A percentile compares a stretch with the other conserved stretches of the same genome.
phyloP scores from a whole-genome alignment of 2,113 vertebrate genomes.

The Hemichromis elongatus region DNA sequence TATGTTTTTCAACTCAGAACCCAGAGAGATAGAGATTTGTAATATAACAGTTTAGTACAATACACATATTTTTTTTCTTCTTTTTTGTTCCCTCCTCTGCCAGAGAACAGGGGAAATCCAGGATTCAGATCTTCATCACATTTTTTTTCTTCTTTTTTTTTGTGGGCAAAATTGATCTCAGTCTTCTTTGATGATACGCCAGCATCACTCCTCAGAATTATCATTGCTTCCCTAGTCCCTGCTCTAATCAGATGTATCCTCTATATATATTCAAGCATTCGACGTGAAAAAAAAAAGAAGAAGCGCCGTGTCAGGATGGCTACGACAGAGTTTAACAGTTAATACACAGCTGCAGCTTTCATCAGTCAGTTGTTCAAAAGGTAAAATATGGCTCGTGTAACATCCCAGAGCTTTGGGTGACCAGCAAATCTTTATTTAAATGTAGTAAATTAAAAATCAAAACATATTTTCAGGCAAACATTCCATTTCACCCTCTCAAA shows the following conservation, averaged over 20 bases:
- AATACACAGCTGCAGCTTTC: background rate
- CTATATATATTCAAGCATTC: too few relatives aligned
- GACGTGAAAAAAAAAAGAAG: too few relatives aligned
- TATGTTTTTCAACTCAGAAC: background rate
- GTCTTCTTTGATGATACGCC: background rate
- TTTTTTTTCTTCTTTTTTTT: background rate
- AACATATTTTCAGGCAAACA: background rate
- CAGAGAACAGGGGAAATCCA: background rate
- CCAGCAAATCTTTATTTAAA: background rate
- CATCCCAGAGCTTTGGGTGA: background rate
- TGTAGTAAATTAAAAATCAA: background rate
- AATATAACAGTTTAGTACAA: background rate
- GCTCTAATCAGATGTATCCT: background rate
- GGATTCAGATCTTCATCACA: background rate
- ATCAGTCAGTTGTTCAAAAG: fast-evolving
- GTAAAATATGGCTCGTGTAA: background rate
- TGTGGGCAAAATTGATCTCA: background rate
- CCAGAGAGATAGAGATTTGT: background rate
- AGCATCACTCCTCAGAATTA: background rate
- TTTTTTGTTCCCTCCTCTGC: background rate
- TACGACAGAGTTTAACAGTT: too few relatives aligned
- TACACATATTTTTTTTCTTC: background rate
- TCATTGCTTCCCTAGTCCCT: background rate
- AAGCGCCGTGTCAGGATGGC: too few relatives aligned
- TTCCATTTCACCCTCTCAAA: background rate